A percentile compares a stretch with the other conserved stretches of the same genome.
These are phyloP conservation scores for Suncus etruscus DNA, from an alignment of 2,113 vertebrate species.

Conservation along the genomic window DNA sequence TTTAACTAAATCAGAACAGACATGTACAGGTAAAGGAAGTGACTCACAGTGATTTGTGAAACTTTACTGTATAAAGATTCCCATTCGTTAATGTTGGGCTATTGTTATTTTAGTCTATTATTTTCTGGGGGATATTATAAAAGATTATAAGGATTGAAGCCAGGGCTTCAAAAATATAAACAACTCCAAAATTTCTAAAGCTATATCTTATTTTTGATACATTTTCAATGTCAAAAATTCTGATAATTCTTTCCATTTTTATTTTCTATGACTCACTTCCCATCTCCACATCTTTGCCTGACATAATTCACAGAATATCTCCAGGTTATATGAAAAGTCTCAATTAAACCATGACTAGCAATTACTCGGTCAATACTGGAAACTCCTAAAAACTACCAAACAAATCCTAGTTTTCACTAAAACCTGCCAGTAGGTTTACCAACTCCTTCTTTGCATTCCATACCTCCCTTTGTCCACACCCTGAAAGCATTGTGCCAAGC, in stretches of 20 bases:
- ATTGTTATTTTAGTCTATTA: constrained; percentile 11
- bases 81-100: not conserved
- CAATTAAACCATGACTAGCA: not conserved
- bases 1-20: not conserved
- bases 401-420: not conserved
- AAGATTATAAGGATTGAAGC: not conserved
- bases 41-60: constrained; percentile 10
- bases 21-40: constrained; percentile 49
- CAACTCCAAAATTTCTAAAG: not conserved
- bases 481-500: not conserved
- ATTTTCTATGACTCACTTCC: not conserved
- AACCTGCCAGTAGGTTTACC: not conserved
- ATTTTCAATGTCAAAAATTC: constrained; percentile 31
- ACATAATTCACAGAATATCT: not conserved
- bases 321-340: not conserved
- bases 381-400: not conserved
- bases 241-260: not conserved
- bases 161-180: constrained; percentile 26
- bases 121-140: not conserved
- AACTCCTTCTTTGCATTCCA: not conserved
- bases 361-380: not conserved
- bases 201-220: not conserved
- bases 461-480: not conserved
- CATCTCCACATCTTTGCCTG: not conserved
- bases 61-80: not conserved